These are phyloP conservation scores for Piliocolobus tephrosceles DNA, from an alignment of 2,113 vertebrate species.

Conservation along the genomic window DNA sequence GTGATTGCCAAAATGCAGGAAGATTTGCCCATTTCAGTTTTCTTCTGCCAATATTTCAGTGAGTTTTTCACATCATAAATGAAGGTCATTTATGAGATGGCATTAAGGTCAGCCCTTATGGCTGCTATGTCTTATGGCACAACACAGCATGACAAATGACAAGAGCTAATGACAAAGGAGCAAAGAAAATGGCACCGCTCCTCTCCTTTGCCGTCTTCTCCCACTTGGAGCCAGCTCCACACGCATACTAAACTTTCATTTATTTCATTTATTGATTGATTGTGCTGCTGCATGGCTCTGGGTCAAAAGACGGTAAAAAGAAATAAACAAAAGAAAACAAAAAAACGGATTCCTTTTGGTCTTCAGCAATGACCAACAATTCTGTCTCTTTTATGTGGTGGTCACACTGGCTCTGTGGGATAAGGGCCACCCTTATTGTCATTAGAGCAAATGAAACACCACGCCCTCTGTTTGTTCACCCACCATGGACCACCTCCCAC, in stretches of 20 bases:
- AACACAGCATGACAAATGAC: not conserved
- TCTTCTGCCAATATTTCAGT: rapidly evolving
- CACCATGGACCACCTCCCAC: rapidly evolving
- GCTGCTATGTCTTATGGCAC: not conserved
- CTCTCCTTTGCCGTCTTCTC: not conserved
- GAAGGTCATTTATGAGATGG: not conserved
- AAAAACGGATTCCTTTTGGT: not conserved
- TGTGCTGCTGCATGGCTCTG: rapidly evolving
- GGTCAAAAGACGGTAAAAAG: not conserved
- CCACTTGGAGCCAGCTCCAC: rapidly evolving
- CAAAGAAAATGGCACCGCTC: rapidly evolving
- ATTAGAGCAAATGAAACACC: not conserved
- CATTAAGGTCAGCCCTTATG: not conserved
- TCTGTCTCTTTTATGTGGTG: not conserved
- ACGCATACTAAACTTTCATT: rapidly evolving
- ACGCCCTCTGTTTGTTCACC: rapidly evolving
- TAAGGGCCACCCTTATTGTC: not conserved
- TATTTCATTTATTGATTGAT: too few relatives aligned
- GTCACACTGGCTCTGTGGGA: not conserved
- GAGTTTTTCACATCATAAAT: rapidly evolving
- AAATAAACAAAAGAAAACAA: not conserved
- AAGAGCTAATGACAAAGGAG: not conserved
- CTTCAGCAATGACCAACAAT: not conserved
- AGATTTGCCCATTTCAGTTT: rapidly evolving
- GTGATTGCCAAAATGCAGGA: rapidly evolving